These are phyloP conservation scores for Pelochelys cantorii DNA, from an alignment of 2,797 vertebrate genomes.

Conservation along the genomic window DNA sequence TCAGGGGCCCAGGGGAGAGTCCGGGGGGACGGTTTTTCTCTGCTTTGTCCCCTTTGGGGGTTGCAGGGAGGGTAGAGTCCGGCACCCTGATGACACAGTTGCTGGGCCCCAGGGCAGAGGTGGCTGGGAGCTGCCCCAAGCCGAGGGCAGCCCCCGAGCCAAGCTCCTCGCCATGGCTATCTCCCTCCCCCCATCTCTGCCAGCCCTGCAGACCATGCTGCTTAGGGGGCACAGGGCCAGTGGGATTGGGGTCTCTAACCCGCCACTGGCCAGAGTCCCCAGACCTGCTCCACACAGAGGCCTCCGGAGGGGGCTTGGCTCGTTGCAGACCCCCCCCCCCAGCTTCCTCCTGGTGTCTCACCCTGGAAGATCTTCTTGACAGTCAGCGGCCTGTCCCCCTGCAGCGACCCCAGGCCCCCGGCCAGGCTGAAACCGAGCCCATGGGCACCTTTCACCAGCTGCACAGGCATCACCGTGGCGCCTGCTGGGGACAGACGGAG, in stretches of 20 bases:
- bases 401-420: slow-evolving; percentile 81
- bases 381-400: slow-evolving; percentile 81
- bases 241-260: not conserved
- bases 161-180: too few species aligned
- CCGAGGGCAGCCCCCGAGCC: too few species aligned
- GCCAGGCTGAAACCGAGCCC: slow-evolving; percentile 87
- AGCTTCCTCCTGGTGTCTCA: slow-evolving; percentile 48
- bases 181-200: too few species aligned
- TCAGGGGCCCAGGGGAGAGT: not conserved
- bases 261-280: not conserved
- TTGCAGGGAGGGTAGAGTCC: not conserved
- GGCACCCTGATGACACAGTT: not conserved
- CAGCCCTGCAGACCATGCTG: too few species aligned
- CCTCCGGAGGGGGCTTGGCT: not conserved
- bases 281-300: not conserved
- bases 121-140: not conserved
- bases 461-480: slow-evolving; percentile 73
- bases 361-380: slow-evolving; percentile 86
- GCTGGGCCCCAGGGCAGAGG: not conserved
- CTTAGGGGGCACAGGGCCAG: not conserved
- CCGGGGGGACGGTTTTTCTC: not conserved
- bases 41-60: too few species aligned
- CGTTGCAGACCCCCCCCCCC: too few species aligned
- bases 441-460: slow-evolving; percentile 80
- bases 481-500: not conserved